Percentiles rank a stretch among this genome's conserved stretches.
Conservation (phyloP, 1,140 invertebrate genomes). For the Cataglyphis hispanica region DNA sequence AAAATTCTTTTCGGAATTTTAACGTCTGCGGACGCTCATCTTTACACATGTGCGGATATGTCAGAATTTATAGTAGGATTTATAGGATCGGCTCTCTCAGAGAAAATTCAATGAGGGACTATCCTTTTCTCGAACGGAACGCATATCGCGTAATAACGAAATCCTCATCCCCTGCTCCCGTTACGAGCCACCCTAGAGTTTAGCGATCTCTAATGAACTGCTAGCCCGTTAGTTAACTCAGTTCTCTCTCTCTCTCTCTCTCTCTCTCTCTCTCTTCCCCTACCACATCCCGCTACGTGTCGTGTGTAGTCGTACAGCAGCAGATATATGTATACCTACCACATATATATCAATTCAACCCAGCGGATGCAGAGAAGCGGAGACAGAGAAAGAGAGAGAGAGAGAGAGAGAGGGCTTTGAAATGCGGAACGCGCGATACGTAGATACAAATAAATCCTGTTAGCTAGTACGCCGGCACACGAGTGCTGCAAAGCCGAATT, state of each 20-base stretch:
- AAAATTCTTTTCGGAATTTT: too few relatives aligned
- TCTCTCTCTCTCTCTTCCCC: slow-evolving; percentile 13
- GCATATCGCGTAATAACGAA: slow-evolving; percentile 72
- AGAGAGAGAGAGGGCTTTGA: slow-evolving; percentile 34
- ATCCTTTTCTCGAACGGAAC: slow-evolving; percentile 31
- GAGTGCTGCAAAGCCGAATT: slow-evolving; percentile 74
- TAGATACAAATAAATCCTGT: slow-evolving; percentile 79
- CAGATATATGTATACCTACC: slow-evolving; percentile 36
- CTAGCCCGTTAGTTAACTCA: slow-evolving; percentile 76
- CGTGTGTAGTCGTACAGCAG: not conserved
- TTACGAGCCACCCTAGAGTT: slow-evolving; percentile 75
- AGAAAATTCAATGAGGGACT: slow-evolving; percentile 19
- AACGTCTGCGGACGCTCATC: too few relatives aligned
- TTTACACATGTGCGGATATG: not conserved
- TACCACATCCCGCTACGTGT: not conserved
- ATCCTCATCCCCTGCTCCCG: slow-evolving; percentile 69
- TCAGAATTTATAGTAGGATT: slow-evolving; percentile 1
- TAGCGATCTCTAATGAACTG: slow-evolving; percentile 80
- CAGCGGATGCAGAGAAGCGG: not conserved
- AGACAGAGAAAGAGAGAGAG: slow-evolving; percentile 33
- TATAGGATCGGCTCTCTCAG: not conserved
- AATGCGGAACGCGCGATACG: slow-evolving; percentile 58
- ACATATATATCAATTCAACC: slow-evolving; percentile 27
- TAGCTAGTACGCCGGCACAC: slow-evolving; percentile 66
- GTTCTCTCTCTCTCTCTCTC: slow-evolving; percentile 42